A percentile compares a stretch with the other conserved stretches of the same genome.
Evolutionary conservation across 2,797 vertebrate genomes (phyloP).

Genomic region (Clamator glandarius): DNA sequence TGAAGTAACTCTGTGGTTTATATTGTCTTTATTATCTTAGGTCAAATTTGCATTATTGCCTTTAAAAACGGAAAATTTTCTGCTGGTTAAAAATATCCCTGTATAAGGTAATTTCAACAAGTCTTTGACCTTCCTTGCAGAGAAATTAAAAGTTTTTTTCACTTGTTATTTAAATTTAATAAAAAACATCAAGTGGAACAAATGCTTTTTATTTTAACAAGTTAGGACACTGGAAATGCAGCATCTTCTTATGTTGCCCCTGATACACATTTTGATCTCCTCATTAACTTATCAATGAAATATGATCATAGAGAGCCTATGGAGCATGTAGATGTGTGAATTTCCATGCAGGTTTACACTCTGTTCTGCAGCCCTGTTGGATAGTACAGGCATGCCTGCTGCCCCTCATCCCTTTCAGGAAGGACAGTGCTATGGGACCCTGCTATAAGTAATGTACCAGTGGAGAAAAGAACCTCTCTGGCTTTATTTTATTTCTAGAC

Average conservation of each 20-base stretch:
- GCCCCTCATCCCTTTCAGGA: accelerated
- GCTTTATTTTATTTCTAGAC: not conserved
- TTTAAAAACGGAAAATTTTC: not conserved
- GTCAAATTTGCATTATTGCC: not conserved
- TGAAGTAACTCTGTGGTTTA: not conserved
- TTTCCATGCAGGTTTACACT: not conserved
- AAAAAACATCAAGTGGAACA: not conserved
- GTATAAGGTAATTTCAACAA: not conserved
- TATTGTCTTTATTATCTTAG: not conserved
- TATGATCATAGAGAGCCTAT: not conserved
- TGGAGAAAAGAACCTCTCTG: accelerated
- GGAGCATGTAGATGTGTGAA: not conserved
- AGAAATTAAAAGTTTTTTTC: not conserved
- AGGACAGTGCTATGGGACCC: accelerated
- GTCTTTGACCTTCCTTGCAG: not conserved
- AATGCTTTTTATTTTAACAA: not conserved
- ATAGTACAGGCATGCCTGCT: not conserved
- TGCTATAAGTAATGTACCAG: accelerated
- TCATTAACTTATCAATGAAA: not conserved
- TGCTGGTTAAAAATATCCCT: not conserved
- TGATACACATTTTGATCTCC: not conserved
- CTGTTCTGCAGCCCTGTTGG: accelerated
- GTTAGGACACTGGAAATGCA: not conserved
- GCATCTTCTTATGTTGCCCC: not conserved
- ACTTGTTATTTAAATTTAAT: not conserved